Conservation (phyloP, 2,797 vertebrate species). For the Falco novaeseelandiae region DNA sequence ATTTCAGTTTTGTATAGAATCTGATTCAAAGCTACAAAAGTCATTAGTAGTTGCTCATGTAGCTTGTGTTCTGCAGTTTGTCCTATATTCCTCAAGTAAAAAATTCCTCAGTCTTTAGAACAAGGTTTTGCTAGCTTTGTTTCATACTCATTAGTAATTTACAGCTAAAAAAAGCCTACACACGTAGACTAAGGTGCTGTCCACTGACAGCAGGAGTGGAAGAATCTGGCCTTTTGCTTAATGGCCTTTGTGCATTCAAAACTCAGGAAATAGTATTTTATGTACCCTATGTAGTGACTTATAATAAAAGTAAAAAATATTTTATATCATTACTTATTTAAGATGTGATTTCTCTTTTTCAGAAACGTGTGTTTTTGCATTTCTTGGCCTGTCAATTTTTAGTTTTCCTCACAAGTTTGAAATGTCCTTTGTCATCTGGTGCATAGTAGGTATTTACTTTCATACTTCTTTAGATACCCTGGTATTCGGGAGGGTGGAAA, state of each 20-base stretch:
- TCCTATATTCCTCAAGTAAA: not conserved
- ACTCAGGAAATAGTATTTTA: not conserved
- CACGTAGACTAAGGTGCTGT: not conserved
- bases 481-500: not conserved
- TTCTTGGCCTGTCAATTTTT: slow-evolving; percentile 97
- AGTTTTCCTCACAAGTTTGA: slow-evolving; percentile 99
- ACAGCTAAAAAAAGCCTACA: not conserved
- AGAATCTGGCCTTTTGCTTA: not conserved
- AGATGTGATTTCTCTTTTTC: slow-evolving; percentile 70
- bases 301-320: not conserved
- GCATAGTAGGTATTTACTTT: slow-evolving; percentile 89
- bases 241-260: not conserved
- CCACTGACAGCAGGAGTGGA: not conserved
- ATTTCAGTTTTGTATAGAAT: not conserved
- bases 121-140: not conserved
- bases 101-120: not conserved
- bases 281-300: not conserved
- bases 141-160: not conserved
- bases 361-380: slow-evolving; percentile 99
- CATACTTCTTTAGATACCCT: not conserved
- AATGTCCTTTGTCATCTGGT: slow-evolving; percentile 99
- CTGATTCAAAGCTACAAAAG: not conserved
- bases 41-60: not conserved
- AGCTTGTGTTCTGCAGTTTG: not conserved
- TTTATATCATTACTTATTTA: not conserved